phyloP scores from a whole-genome alignment of 2,888 invertebrate genomes.

The Cheilosia vulpina region DNA sequence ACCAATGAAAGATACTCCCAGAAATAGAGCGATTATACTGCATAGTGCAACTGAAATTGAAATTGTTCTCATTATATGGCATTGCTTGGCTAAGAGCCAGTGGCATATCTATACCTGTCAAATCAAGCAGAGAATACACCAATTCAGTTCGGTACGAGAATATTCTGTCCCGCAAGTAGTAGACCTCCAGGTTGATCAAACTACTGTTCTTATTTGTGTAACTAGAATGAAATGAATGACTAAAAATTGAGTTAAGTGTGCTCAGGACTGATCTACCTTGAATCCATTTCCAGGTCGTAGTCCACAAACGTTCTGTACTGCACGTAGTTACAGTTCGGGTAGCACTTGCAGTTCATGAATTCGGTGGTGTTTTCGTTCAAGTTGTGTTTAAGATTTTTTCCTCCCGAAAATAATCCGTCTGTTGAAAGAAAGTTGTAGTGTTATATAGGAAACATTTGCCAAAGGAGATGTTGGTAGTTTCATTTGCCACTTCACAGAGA shows the following conservation, averaged over 20 bases:
- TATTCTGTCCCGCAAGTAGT: conserved; percentile 78
- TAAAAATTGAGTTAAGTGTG: background rate
- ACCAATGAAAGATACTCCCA: conserved; percentile 78
- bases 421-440: background rate
- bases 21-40: conserved; percentile 78
- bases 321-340: conserved; percentile 77
- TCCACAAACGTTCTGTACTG: conserved; percentile 77
- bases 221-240: background rate
- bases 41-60: conserved; percentile 77
- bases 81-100: conserved; percentile 2
- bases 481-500: too few species aligned
- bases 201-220: background rate
- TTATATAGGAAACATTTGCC: background rate
- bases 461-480: too few species aligned
- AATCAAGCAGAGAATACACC: conserved; percentile 77
- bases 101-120: conserved; percentile 75
- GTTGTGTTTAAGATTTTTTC: conserved; percentile 78
- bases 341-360: conserved; percentile 77
- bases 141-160: conserved; percentile 78
- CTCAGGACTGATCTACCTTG: background rate
- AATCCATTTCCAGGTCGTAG: conserved; percentile 66
- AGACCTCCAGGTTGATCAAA: conserved; percentile 76
- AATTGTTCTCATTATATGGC: background rate
- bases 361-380: conserved; percentile 64
- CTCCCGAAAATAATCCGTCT: conserved; percentile 77